Percentiles rank a stretch among this genome's conserved stretches.
Evolutionary conservation across 2,113 vertebrate genomes (phyloP).

Genomic region (Campylorhamphus procurvoides): DNA sequence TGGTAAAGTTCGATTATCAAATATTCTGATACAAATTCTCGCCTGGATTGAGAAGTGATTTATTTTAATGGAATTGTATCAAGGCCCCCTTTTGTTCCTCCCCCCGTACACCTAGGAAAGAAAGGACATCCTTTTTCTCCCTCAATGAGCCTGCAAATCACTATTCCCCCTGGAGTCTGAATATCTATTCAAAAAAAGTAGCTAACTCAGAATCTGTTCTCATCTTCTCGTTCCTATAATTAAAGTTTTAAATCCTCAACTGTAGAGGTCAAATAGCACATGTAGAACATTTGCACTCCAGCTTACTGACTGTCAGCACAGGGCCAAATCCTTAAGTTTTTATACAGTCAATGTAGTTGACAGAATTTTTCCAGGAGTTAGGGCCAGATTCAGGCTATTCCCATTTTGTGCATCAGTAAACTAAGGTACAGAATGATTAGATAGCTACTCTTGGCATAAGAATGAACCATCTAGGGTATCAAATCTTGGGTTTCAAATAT

Average conservation of each 20-base stretch:
- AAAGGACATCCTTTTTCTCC: slow-evolving; percentile 68
- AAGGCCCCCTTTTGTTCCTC: slow-evolving; percentile 35
- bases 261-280: slow-evolving; percentile 69
- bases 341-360: background rate
- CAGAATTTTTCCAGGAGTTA: background rate
- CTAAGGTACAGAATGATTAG: background rate
- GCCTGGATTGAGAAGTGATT: slow-evolving; percentile 60
- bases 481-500: background rate
- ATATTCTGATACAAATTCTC: slow-evolving; percentile 62
- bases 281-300: slow-evolving; percentile 62
- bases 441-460: accelerated
- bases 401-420: slow-evolving; percentile 2
- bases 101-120: slow-evolving; percentile 45
- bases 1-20: slow-evolving; percentile 61
- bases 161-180: slow-evolving; percentile 70
- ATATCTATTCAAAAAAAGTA: slow-evolving; percentile 72
- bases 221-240: slow-evolving; percentile 68
- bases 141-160: slow-evolving; percentile 73
- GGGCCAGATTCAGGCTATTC: background rate
- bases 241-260: slow-evolving; percentile 73
- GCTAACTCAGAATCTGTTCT: slow-evolving; percentile 70
- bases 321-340: slow-evolving; percentile 40
- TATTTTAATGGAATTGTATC: slow-evolving; percentile 59
- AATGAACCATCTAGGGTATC: background rate
- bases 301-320: slow-evolving; percentile 40